Evolutionary conservation across 2,113 vertebrate genomes (phyloP).

Genomic region (Gobiocypris rarus): DNA sequence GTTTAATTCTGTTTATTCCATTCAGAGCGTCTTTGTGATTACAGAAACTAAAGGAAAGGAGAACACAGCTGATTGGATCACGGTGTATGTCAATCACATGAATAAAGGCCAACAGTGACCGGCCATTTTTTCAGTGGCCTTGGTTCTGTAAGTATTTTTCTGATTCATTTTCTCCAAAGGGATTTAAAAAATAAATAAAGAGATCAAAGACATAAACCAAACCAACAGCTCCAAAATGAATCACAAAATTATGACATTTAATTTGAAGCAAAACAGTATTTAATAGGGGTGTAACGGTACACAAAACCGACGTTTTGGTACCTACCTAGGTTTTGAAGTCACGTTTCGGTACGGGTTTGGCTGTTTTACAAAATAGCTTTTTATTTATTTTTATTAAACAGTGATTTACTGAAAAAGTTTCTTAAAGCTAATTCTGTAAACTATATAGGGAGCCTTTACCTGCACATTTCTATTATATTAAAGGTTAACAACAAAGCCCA

Average conservation of each 20-base stretch:
- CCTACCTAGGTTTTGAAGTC: no score
- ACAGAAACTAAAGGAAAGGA: not conserved
- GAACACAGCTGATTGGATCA: not conserved
- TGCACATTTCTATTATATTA: no score
- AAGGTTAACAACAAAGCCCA: no score
- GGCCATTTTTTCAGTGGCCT: not conserved
- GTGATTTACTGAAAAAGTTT: no score
- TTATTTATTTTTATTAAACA: no score
- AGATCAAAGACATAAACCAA: not conserved
- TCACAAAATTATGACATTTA: not conserved
- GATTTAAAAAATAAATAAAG: not conserved
- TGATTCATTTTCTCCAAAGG: not conserved
- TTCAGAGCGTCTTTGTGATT: not conserved
- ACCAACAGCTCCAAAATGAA: not conserved
- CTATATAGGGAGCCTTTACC: no score
- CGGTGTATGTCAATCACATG: not conserved
- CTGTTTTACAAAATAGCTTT: no score
- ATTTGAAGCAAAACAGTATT: not conserved
- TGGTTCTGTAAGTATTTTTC: not conserved
- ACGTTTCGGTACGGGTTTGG: no score
- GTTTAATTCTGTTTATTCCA: not conserved
- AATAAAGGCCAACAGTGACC: not conserved
- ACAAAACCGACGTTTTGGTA: no score
- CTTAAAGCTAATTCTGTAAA: no score
- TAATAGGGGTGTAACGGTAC: no score